Base-by-base conservation (phyloP, 2,113 vertebrate species). In the Paraplagusia blochii region DNA sequence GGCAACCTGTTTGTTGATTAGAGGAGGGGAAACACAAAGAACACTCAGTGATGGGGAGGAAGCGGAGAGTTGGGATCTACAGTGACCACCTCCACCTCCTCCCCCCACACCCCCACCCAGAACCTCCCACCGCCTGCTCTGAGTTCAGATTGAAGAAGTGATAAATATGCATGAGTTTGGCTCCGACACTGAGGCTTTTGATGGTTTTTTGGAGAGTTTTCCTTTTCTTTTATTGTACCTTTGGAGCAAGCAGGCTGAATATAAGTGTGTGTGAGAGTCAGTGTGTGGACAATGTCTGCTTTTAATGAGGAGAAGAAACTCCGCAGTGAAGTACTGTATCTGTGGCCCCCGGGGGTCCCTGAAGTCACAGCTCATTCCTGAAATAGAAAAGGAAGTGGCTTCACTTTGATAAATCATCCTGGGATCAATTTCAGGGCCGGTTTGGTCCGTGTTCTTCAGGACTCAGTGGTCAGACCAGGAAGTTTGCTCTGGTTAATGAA, bases 121-220 rank as follows among this genome's bases (percentile, higher is more conserved):
- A 13, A 54, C 52, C 59, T 22, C 36, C 53, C 12, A 29, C 56
- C 54, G 53, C 19, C 22, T 58, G 63, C 82, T 73, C 64, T 85
- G 66, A 56, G 63, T 9, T 22, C 63, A 69, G 80, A 87, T 85
- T 86, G 83, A 73, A 82, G 79, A 77, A 78, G 64, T 66, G 53
- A 85, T 88, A 82, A 88, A 91, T 89, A 89, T 90, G 82, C 81
- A 88, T 85, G 84, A 86, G 80, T 58, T 76, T 78, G 69, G 56
- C 76, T 81, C 62, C 17, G n/a, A 72, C 54, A 74, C 64, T 56
- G 62, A 53, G 78, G 57, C 48, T 76, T 88, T 79, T 85, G 82
- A 89, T 83, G 79, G 63, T 60, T 46, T 63, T 43, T 39, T 52
- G 46, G 65, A 83, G 76, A 53, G 72, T 66, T 52, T 52, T 79